A percentile compares a stretch with the other conserved stretches of the same genome.
These are phyloP conservation scores for Lutraria rhynchaena DNA, from an alignment of 1,140 invertebrate genomes.

Conservation along the genomic window DNA sequence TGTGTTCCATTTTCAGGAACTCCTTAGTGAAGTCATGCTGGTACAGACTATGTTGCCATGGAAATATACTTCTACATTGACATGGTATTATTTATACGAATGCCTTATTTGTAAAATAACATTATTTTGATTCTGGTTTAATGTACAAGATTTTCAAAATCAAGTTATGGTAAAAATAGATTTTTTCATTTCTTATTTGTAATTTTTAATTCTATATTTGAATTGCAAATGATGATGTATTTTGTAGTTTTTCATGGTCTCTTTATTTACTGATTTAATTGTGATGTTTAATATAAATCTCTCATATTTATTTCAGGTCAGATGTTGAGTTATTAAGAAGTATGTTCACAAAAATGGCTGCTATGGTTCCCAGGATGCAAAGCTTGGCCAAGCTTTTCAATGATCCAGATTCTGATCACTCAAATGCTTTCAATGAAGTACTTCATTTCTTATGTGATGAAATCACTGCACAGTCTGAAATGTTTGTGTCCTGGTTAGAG, in stretches of 20 bases:
- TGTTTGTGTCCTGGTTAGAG: slow-evolving; percentile 34
- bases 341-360: slow-evolving; percentile 13
- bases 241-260: no score
- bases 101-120: no score
- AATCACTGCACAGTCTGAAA: neutral
- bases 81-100: slow-evolving; percentile 21
- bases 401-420: slow-evolving; percentile 17
- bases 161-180: no score
- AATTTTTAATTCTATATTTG: no score
- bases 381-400: slow-evolving; percentile 45
- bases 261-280: no score
- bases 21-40: slow-evolving; percentile 36
- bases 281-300: no score
- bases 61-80: neutral
- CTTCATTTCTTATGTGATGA: slow-evolving; percentile 43
- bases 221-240: no score
- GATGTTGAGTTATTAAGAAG: slow-evolving; percentile 12
- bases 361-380: neutral
- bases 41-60: slow-evolving; percentile 45
- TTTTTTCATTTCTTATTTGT: no score
- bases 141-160: no score
- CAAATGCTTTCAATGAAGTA: slow-evolving; percentile 54
- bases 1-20: slow-evolving; percentile 38
- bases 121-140: no score
- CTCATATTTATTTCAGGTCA: slow-evolving; percentile 22